These are phyloP conservation scores for Caenorhabditis panamensis DNA, from an alignment of 2,888 invertebrate genomes.

Conservation along the genomic window DNA sequence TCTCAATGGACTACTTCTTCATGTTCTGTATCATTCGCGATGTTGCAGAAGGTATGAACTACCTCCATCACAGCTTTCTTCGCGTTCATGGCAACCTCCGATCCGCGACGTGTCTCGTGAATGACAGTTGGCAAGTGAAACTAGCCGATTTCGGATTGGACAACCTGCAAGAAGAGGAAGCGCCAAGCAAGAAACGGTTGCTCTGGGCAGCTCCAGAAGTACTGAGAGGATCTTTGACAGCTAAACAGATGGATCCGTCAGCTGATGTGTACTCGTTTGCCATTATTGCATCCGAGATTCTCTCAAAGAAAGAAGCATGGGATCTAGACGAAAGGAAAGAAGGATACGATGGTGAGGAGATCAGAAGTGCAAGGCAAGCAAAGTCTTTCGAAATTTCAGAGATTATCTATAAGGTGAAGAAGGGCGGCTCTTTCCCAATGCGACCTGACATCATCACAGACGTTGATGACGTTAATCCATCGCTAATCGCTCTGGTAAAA, in stretches of 20 bases:
- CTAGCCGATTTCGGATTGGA: conserved; percentile 53
- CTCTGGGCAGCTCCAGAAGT: conserved; percentile 78
- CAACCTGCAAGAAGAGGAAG: conserved; percentile 37
- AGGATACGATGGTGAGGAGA: conserved; percentile 58
- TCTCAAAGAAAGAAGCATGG: conserved; percentile 75
- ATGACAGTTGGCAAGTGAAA: conserved; percentile 75
- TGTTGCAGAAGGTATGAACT: conserved; percentile 67
- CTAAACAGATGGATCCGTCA: conserved; percentile 50
- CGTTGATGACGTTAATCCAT: conserved; percentile 63
- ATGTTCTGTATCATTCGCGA: conserved; percentile 70
- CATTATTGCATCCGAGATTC: conserved; percentile 75
- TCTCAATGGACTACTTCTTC: conserved; percentile 73
- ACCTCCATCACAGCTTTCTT: conserved; percentile 68
- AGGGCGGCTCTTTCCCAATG: conserved; percentile 67
- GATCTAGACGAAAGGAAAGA: conserved; percentile 69
- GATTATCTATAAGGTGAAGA: conserved; percentile 68
- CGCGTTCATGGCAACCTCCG: conserved; percentile 69
- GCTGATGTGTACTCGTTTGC: conserved; percentile 78
- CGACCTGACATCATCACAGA: conserved; percentile 68
- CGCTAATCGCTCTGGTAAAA: conserved; percentile 69
- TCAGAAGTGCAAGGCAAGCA: background rate
- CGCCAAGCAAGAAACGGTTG: conserved; percentile 35
- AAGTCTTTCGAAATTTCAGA: conserved; percentile 30
- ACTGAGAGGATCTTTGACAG: conserved; percentile 57
- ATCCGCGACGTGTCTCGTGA: conserved; percentile 71